These are phyloP conservation scores for Phalacrocorax pelagicus DNA, from an alignment of 2,113 vertebrate species.

Conservation along the genomic window DNA sequence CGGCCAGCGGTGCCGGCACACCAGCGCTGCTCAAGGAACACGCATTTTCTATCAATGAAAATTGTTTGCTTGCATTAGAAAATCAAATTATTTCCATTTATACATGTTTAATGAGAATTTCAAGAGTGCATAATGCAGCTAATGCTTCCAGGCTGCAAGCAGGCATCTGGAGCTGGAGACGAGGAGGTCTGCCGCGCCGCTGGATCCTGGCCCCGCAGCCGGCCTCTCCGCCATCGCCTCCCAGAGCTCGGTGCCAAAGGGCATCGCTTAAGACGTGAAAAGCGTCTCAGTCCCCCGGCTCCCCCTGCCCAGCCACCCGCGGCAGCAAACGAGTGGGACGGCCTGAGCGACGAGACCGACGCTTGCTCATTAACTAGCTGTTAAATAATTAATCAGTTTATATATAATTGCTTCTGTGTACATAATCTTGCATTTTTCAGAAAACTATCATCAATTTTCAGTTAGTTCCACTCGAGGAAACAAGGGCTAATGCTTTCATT, in stretches of 20 bases:
- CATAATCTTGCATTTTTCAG: conserved; percentile 72
- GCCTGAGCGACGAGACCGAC: background rate
- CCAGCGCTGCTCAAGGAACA: background rate
- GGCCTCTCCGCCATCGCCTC: background rate
- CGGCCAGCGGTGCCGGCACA: fast-evolving
- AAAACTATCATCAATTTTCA: conserved; percentile 74
- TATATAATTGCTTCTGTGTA: conserved; percentile 77
- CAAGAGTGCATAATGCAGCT: background rate
- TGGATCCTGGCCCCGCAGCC: background rate
- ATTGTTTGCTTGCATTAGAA: conserved; percentile 5
- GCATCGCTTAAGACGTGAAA: fast-evolving
- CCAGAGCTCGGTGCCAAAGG: fast-evolving
- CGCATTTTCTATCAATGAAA: background rate
- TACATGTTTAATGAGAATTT: conserved; percentile 47
- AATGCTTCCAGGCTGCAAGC: background rate
- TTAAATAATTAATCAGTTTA: conserved; percentile 81
- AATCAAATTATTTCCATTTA: conserved; percentile 42
- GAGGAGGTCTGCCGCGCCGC: fast-evolving
- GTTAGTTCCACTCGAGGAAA: conserved; percentile 76
- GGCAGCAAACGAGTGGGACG: background rate
- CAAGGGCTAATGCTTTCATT: conserved; percentile 66
- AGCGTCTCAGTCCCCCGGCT: background rate
- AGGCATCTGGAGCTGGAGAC: background rate
- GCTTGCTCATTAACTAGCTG: conserved; percentile 70
- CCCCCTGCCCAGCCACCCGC: background rate